Conservation (phyloP, 2,113 vertebrate genomes). For the Sakesphorus luctuosus region DNA sequence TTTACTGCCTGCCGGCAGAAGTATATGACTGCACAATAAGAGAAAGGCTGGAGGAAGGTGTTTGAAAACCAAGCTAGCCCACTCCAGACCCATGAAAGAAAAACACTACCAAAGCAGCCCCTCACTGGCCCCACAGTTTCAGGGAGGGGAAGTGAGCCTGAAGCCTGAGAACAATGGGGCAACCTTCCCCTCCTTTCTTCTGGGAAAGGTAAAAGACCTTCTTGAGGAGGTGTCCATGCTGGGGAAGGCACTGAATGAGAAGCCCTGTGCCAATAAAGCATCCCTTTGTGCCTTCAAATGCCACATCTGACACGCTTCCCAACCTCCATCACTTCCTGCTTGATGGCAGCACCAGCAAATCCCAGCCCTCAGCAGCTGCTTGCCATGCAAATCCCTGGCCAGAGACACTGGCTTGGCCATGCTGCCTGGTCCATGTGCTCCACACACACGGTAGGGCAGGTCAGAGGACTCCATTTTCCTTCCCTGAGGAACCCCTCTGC, state of each 20-base stretch:
- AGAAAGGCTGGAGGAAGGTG: neutral
- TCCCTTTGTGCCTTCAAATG: neutral
- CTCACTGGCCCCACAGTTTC: neutral
- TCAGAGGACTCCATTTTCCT: fast-evolving
- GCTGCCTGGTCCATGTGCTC: fast-evolving
- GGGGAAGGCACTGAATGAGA: neutral
- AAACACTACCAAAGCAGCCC: neutral
- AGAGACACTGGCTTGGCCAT: fast-evolving
- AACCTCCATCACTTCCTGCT: neutral
- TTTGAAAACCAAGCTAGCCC: neutral
- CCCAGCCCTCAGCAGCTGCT: neutral
- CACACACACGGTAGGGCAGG: fast-evolving
- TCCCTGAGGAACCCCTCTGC: neutral
- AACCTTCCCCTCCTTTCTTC: neutral
- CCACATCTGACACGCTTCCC: fast-evolving
- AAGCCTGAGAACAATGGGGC: neutral
- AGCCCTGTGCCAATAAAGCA: neutral
- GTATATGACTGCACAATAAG: neutral
- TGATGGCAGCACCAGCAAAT: neutral
- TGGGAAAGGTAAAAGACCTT: neutral
- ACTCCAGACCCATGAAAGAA: neutral
- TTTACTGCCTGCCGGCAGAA: neutral
- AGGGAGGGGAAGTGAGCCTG: neutral
- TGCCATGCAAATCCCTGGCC: neutral
- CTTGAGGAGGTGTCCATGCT: neutral